Conservation (phyloP, 2,888 invertebrate genomes). For the Clistopyga incitator region DNA sequence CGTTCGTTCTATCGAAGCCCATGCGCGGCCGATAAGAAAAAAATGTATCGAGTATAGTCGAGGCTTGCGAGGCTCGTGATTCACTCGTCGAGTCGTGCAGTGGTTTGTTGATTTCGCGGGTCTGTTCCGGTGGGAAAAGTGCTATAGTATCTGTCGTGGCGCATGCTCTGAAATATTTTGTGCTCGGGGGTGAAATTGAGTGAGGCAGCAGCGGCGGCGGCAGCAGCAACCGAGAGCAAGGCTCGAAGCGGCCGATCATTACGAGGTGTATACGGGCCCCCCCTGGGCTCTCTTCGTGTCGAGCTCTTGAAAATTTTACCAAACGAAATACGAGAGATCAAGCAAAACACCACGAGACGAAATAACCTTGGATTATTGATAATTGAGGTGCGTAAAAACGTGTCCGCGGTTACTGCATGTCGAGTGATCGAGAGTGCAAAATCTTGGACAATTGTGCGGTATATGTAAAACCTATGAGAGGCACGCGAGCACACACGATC, state of each 20-base stretch:
- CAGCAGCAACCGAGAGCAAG: slow-evolving; percentile 69
- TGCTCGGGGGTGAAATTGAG: slow-evolving; percentile 75
- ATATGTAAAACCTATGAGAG: background rate
- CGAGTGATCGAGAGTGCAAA: slow-evolving; percentile 30
- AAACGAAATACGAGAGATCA: background rate
- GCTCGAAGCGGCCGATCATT: slow-evolving; percentile 79
- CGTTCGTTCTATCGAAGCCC: background rate
- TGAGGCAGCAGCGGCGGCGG: too few relatives aligned
- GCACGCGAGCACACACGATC: slow-evolving; percentile 19
- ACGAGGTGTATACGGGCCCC: slow-evolving; percentile 75
- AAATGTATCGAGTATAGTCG: background rate
- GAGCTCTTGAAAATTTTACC: slow-evolving; percentile 7
- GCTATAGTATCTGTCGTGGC: slow-evolving; percentile 61
- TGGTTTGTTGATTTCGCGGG: slow-evolving; percentile 28
- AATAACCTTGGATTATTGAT: background rate
- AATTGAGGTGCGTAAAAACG: slow-evolving; percentile 26
- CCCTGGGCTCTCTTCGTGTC: slow-evolving; percentile 65
- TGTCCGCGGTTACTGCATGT: slow-evolving; percentile 35
- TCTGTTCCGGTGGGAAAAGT: slow-evolving; percentile 32
- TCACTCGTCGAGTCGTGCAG: background rate
- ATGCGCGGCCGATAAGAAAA: slow-evolving; percentile 7
- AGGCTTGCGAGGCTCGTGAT: background rate
- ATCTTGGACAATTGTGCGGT: background rate
- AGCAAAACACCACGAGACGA: background rate
- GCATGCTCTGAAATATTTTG: slow-evolving; percentile 73